Evolutionary conservation across 2,113 vertebrate genomes (phyloP).

Genomic region (Calonectris borealis): DNA sequence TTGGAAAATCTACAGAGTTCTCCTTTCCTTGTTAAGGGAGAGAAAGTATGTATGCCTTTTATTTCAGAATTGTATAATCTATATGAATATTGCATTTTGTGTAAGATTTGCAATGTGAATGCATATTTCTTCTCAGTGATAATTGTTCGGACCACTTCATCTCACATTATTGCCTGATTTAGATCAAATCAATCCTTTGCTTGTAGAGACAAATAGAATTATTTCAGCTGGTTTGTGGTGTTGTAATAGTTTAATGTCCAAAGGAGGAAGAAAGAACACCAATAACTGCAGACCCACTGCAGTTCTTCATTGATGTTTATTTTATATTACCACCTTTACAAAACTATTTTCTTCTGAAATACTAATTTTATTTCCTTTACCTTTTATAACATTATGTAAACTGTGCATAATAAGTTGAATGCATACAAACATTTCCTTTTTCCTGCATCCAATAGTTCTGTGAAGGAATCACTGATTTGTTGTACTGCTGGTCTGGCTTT

Average conservation of each 20-base stretch:
- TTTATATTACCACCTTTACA: background rate
- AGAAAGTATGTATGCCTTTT: background rate
- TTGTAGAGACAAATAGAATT: background rate
- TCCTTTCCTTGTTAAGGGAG: background rate
- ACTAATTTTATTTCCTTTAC: background rate
- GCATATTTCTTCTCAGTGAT: background rate
- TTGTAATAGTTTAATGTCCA: background rate
- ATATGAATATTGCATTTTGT: background rate
- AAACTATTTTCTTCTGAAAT: background rate
- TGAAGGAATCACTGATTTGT: background rate
- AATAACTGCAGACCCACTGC: background rate
- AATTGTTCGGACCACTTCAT: background rate
- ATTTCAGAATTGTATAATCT: background rate
- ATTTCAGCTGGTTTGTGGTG: background rate
- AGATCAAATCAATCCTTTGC: background rate
- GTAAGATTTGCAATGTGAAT: background rate
- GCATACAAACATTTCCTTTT: background rate
- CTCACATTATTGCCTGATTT: background rate
- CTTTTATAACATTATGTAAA: background rate
- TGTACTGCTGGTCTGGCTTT: background rate
- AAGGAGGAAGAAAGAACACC: background rate
- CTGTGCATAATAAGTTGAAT: background rate
- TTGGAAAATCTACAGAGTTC: conserved; percentile 28
- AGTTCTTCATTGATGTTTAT: background rate
- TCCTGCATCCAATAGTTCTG: background rate